A percentile compares a stretch with the other conserved stretches of the same genome.
Conservation (phyloP, 2,888 invertebrate genomes). For the Drosophila stalkeri region DNA sequence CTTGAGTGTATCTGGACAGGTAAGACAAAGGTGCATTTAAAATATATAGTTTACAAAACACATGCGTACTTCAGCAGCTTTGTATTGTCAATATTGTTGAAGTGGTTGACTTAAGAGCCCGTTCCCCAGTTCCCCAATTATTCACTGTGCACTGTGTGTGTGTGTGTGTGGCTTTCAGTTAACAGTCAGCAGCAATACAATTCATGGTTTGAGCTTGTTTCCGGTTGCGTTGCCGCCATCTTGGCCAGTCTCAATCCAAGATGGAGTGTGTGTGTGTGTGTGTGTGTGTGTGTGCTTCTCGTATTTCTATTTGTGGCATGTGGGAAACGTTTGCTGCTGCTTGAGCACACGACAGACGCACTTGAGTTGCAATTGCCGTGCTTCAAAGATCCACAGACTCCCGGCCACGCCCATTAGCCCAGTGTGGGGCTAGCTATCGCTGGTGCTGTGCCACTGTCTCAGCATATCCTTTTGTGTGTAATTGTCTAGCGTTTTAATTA, state of each 20-base stretch:
- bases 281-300: constrained; percentile 15
- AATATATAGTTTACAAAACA: background rate
- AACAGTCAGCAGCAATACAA: constrained; percentile 19
- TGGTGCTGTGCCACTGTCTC: constrained; percentile 3
- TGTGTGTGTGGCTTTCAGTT: constrained; percentile 32
- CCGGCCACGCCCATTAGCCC: constrained; percentile 6
- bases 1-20: background rate
- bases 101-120: constrained; percentile 18
- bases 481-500: constrained; percentile 79
- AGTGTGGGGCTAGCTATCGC: background rate
- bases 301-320: constrained; percentile 64
- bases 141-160: constrained; percentile 16
- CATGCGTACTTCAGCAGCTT: background rate
- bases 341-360: constrained; percentile 75
- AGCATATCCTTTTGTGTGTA: constrained; percentile 54
- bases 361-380: constrained; percentile 57
- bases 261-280: constrained; percentile 28
- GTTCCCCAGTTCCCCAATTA: constrained; percentile 24
- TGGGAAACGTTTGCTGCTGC: constrained; percentile 52
- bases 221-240: constrained; percentile 44
- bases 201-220: constrained; percentile 31
- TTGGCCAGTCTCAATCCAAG: constrained; percentile 43
- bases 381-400: constrained; percentile 27
- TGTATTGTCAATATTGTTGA: constrained; percentile 27
- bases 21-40: background rate